phyloP scores from a whole-genome alignment of 2,797 vertebrate genomes.

The Eulemur rubriventer region DNA sequence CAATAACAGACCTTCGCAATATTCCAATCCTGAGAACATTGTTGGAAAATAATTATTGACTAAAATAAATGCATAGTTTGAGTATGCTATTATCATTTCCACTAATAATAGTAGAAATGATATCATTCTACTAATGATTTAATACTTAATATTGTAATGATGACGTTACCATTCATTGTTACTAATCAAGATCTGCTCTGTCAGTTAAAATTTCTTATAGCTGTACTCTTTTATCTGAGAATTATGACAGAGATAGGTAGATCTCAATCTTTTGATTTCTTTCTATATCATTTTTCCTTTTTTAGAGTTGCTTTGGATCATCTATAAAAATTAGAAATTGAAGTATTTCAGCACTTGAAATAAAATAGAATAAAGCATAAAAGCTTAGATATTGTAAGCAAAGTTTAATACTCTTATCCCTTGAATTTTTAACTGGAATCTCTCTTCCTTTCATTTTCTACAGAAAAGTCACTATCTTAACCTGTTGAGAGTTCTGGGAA shows the following conservation, averaged over 20 bases:
- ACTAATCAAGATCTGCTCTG: not conserved
- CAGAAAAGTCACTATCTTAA: not conserved
- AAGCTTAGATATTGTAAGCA: conserved; percentile 14
- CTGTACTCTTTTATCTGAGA: not conserved
- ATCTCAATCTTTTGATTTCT: not conserved
- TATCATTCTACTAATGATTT: conserved; percentile 1
- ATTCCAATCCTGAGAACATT: conserved; percentile 15
- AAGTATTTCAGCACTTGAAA: conserved; percentile 45
- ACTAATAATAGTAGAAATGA: not conserved
- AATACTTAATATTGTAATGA: not conserved
- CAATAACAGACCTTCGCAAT: not conserved
- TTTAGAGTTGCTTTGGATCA: not conserved
- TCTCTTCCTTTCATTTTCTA: not conserved
- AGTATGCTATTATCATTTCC: conserved; percentile 42
- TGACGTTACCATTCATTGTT: conserved; percentile 27
- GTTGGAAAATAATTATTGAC: conserved; percentile 50
- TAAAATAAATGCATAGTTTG: conserved; percentile 15
- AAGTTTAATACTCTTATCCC: not conserved
- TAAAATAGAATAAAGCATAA: not conserved
- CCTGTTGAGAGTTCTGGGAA: not conserved
- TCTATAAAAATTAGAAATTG: conserved; percentile 51
- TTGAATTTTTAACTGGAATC: conserved; percentile 22
- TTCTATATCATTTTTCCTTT: not conserved
- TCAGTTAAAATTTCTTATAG: conserved; percentile 38
- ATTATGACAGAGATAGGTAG: not conserved